Percentiles rank a stretch among this genome's conserved stretches.
These are phyloP conservation scores for Tapirus terrestris DNA, from an alignment of 2,113 vertebrate genomes.

Conservation along the genomic window DNA sequence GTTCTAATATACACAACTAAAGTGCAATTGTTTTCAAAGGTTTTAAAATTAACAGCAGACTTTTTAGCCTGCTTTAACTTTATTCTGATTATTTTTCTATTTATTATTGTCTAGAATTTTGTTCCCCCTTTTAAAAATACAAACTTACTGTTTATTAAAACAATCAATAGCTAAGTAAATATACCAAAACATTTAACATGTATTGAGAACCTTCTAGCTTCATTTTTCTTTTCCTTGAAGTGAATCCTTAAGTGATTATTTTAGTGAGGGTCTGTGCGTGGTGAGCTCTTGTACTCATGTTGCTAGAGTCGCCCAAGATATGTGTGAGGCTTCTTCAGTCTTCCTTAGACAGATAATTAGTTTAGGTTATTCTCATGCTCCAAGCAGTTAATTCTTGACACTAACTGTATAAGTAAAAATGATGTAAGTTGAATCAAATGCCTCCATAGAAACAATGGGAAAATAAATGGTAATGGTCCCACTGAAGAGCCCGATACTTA, in stretches of 20 bases:
- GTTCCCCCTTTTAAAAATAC: neutral
- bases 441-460: neutral
- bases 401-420: neutral
- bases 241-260: neutral
- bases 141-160: neutral
- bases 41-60: neutral
- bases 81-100: neutral
- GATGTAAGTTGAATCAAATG: neutral
- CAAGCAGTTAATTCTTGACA: neutral
- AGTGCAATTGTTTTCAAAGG: neutral
- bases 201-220: neutral
- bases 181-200: neutral
- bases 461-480: neutral
- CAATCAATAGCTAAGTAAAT: neutral
- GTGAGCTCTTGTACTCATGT: neutral
- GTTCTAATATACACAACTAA: neutral
- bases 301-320: neutral
- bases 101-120: neutral
- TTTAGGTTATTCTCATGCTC: neutral
- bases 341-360: neutral
- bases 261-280: neutral
- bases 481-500: neutral
- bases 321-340: neutral
- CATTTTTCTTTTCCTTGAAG: neutral
- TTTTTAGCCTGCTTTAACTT: neutral